phyloP scores from a whole-genome alignment of 2,888 invertebrate species.

The Cosmorhoe ocellata region DNA sequence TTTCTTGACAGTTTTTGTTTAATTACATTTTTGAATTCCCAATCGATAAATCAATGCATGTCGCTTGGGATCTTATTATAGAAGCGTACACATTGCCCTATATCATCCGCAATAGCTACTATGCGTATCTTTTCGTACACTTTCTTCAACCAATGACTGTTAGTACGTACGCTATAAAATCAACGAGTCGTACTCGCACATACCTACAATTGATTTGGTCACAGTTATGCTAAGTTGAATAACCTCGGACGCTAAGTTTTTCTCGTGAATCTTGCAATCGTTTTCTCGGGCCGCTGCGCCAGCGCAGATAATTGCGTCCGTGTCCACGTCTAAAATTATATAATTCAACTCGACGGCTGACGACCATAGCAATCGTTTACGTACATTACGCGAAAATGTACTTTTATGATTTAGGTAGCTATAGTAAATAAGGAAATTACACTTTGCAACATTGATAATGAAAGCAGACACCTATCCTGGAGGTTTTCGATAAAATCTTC shows the following conservation, averaged over 20 bases:
- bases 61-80: too few species aligned
- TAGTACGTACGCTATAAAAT: neutral
- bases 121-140: neutral
- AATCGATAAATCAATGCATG: too few species aligned
- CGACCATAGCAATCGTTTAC: constrained; percentile 56
- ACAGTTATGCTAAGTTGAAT: constrained; percentile 16
- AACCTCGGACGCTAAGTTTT: constrained; percentile 33
- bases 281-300: constrained; percentile 41
- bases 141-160: neutral
- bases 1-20: too few species aligned
- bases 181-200: constrained; percentile 4
- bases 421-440: too few species aligned
- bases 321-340: constrained; percentile 25
- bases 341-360: constrained; percentile 51
- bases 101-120: too few species aligned
- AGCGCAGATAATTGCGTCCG: constrained; percentile 20
- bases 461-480: too few species aligned
- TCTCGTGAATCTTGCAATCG: constrained; percentile 23
- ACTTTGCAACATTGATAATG: too few species aligned
- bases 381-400: constrained; percentile 30
- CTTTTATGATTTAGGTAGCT: constrained; percentile 3
- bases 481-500: too few species aligned
- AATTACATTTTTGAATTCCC: too few species aligned
- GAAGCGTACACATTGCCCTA: too few species aligned
- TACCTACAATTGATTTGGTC: constrained; percentile 10